Evolutionary conservation across 2,113 vertebrate genomes (phyloP).

Genomic region (Eudyptes chrysolophus): DNA sequence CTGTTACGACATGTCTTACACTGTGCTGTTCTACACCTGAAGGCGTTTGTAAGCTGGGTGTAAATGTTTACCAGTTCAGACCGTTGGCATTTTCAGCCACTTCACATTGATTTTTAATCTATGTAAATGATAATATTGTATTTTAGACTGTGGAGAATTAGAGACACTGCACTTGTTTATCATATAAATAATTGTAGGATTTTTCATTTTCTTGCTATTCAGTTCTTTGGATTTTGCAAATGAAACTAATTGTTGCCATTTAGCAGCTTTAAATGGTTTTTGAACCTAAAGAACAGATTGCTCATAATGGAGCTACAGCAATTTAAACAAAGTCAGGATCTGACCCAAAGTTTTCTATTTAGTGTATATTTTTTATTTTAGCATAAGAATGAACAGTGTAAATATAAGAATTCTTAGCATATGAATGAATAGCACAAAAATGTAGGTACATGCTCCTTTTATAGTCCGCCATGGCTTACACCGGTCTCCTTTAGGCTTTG

Average conservation of each 20-base stretch:
- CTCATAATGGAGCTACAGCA: background rate
- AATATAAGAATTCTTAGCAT: background rate
- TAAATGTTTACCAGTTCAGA: background rate
- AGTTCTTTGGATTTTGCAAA: background rate
- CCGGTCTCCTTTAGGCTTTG: background rate
- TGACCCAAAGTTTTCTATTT: background rate
- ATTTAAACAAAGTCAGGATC: background rate
- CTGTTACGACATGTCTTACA: accelerated
- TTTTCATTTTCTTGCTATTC: background rate
- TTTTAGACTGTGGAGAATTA: background rate
- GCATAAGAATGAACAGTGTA: background rate
- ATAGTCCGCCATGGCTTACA: background rate
- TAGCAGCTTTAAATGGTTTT: background rate
- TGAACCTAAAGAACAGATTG: background rate
- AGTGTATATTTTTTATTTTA: background rate
- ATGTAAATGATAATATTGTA: background rate
- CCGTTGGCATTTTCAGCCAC: background rate
- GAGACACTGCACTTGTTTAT: background rate
- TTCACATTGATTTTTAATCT: background rate
- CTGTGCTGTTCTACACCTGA: background rate
- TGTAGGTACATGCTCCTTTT: background rate
- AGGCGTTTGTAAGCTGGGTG: background rate
- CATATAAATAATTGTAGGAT: background rate
- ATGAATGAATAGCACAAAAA: background rate
- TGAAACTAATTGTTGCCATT: background rate